Conservation (phyloP, 2,113 vertebrate genomes). For the Prunella himalayana region DNA sequence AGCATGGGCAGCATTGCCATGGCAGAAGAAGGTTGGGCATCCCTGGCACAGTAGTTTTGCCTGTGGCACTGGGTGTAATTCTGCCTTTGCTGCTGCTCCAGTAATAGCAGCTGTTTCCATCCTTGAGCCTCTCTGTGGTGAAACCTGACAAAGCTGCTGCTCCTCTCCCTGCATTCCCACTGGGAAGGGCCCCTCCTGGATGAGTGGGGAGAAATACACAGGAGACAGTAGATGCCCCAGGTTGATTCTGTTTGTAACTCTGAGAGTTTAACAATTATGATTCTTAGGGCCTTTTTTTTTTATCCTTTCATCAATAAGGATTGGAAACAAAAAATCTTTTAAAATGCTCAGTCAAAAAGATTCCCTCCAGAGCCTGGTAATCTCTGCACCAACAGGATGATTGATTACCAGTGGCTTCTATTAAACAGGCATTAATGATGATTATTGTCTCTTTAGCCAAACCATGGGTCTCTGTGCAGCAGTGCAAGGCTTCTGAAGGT, state of each 20-base stretch:
- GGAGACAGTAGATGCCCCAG: neutral
- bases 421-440: slow-evolving; percentile 55
- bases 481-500: neutral
- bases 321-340: slow-evolving; percentile 5
- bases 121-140: accelerated
- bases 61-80: neutral
- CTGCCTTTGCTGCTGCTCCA: neutral
- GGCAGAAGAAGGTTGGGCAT: neutral
- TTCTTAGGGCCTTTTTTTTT: neutral
- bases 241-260: neutral
- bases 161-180: neutral
- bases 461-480: neutral
- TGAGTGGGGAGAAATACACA: neutral
- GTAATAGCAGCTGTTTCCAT: neutral
- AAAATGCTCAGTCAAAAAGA: neutral
- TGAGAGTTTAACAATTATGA: neutral
- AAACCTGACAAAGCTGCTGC: neutral
- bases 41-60: neutral
- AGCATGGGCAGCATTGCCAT: neutral
- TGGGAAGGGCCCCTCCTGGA: neutral
- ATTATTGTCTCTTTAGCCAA: slow-evolving; percentile 48
- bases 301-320: neutral
- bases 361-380: slow-evolving; percentile 4
- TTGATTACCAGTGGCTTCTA: slow-evolving; percentile 26
- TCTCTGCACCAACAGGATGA: slow-evolving; percentile 35